phyloP scores from a whole-genome alignment of 1,140 invertebrate species.

The Ptiloglossa arizonensis region DNA sequence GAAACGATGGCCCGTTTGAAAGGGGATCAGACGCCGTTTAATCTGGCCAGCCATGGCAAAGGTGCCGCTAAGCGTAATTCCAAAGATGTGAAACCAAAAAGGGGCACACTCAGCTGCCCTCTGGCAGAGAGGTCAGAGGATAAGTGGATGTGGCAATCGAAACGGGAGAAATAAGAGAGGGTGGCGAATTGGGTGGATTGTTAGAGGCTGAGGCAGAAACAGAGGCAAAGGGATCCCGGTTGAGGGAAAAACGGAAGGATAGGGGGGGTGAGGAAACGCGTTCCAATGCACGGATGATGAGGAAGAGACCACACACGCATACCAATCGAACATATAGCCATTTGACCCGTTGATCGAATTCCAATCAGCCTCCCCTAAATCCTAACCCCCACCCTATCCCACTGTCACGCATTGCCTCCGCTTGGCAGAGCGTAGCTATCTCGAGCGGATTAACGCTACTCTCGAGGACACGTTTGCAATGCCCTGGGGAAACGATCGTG shows the following conservation, averaged over 20 bases:
- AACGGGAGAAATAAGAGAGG: neutral
- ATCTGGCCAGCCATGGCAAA: neutral
- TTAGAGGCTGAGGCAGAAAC: constrained; percentile 1
- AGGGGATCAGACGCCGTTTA: neutral
- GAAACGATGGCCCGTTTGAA: neutral
- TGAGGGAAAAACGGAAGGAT: neutral
- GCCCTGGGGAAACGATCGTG: constrained; percentile 15
- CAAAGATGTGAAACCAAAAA: neutral
- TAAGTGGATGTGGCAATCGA: neutral
- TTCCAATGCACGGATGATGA: constrained; percentile 55
- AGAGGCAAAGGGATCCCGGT: neutral
- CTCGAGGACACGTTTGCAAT: constrained; percentile 20
- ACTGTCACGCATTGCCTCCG: constrained; percentile 23
- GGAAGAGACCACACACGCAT: constrained; percentile 57
- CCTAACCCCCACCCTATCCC: constrained; percentile 12
- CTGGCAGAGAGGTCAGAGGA: neutral
- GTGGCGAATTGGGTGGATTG: no score
- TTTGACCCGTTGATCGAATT: constrained; percentile 72
- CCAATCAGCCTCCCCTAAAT: constrained; percentile 66
- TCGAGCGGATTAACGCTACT: constrained; percentile 55
- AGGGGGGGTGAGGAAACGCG: constrained; percentile 12
- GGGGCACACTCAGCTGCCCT: no score
- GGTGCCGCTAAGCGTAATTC: neutral
- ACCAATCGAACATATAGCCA: constrained; percentile 66
- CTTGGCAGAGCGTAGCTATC: constrained; percentile 25